Percentiles rank a stretch among this genome's conserved stretches.
Evolutionary conservation across 2,797 vertebrate species (phyloP).

Genomic region (Chaetodon trifasciatus): DNA sequence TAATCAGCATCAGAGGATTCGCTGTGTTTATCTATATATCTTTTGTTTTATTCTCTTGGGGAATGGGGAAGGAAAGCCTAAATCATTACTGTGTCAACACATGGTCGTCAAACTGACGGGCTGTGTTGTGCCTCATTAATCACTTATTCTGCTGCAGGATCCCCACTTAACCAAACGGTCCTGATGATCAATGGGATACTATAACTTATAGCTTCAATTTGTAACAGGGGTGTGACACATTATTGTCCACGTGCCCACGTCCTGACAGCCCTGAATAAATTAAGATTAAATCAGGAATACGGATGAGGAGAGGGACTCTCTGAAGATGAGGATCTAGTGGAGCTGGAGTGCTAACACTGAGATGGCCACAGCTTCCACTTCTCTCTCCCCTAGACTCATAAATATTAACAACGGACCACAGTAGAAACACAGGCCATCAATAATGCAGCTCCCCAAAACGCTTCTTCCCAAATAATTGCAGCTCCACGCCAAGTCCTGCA

Average conservation of each 20-base stretch:
- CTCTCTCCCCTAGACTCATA: conserved; percentile 56
- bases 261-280: conserved; percentile 29
- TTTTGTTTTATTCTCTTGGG: conserved; percentile 29
- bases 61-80: conserved; percentile 38
- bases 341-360: conserved; percentile 15
- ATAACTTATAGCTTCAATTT: conserved; percentile 16
- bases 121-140: conserved; percentile 57
- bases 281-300: conserved; percentile 19
- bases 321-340: conserved; percentile 20
- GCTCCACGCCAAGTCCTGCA: conserved; percentile 54
- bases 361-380: conserved; percentile 14
- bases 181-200: conserved; percentile 44
- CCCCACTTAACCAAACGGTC: conserved; percentile 31
- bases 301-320: conserved; percentile 18
- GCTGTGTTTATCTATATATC: background rate
- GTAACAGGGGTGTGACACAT: conserved; percentile 6
- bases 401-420: conserved; percentile 72
- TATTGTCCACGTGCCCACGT: conserved; percentile 7
- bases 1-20: background rate
- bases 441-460: conserved; percentile 78
- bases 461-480: conserved; percentile 76
- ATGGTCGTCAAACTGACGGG: conserved; percentile 48
- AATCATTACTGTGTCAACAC: conserved; percentile 50
- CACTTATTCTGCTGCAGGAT: conserved; percentile 51
- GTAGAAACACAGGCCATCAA: conserved; percentile 65